A percentile compares a stretch with the other conserved stretches of the same genome.
Evolutionary conservation across 2,888 invertebrate species (phyloP).

Genomic region (Ectropis crepuscularia): DNA sequence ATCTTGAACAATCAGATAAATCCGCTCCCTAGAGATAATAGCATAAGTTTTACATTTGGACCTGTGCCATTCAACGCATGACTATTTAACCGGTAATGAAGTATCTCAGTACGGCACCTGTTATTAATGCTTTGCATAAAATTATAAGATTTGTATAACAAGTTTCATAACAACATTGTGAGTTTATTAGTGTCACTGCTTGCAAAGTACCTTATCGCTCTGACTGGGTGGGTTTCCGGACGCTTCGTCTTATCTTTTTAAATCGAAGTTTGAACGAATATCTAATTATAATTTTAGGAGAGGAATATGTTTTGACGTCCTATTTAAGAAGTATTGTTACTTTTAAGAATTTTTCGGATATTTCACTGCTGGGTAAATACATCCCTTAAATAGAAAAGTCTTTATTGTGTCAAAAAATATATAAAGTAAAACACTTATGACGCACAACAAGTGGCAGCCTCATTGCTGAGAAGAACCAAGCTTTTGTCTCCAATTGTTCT

Average conservation of each 20-base stretch:
- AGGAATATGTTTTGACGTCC: too few species aligned
- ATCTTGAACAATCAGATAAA: not conserved
- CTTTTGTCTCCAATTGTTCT: too few species aligned
- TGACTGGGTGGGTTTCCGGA: not conserved
- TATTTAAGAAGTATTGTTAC: too few species aligned
- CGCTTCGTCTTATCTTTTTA: not conserved
- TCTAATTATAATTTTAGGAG: not conserved
- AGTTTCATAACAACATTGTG: constrained; percentile 2
- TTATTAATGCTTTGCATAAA: constrained; percentile 21
- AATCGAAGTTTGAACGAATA: not conserved
- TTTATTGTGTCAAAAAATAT: too few species aligned
- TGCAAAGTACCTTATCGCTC: constrained; percentile 8
- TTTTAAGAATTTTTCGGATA: too few species aligned
- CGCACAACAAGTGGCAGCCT: too few species aligned
- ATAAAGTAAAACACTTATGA: too few species aligned
- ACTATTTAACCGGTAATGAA: constrained; percentile 10
- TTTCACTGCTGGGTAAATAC: too few species aligned
- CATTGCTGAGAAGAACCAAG: too few species aligned
- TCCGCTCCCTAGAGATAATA: not conserved
- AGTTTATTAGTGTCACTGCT: not conserved
- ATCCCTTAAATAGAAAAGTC: too few species aligned
- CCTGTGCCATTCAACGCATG: constrained; percentile 15
- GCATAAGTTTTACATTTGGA: not conserved
- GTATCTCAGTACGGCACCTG: constrained; percentile 5
- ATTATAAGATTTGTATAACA: constrained; percentile 18